Evolutionary conservation across 2,888 invertebrate genomes (phyloP), one percentile per base, ranked within the genome.

Genomic region (Acanthosepion lycidas): DNA sequence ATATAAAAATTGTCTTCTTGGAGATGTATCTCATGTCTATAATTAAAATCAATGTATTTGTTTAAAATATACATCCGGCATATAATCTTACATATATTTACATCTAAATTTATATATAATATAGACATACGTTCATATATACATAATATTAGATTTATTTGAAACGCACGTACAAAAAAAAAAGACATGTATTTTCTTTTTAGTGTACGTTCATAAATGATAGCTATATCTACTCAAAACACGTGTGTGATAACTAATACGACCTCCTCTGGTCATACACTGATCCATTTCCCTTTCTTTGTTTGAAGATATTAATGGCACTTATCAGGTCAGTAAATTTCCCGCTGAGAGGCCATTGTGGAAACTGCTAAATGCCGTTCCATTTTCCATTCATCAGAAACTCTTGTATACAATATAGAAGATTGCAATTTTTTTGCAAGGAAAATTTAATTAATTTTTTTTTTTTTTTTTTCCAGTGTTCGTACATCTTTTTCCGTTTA

Each of bases 311-410:
- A 78, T n/a, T 33, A 78, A 78, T 15, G 78, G 1, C 78, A 33
- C 78, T 78, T 78, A 78, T 78, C 78, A 33, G 78, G 78, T 78
- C 78, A 78, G 78, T 78, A n/a, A 78, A 78, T 78, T 78, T 33
- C n/a, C 78, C 12, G n/a, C n/a, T 78, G 78, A 23, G 78, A n/a
- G n/a, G 78, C 8, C 33, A 78, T 78, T 78, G 78, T 78, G 78
- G 78, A 33, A 78, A 9, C 78, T 78, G n/a, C 78, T 78, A 78
- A 78, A 78, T 23, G 78, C n/a, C 12, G 78, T 78, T 78, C 78
- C 78, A 78, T 78, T 78, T 78, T n/a, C 78, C 78, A 78, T 78
- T n/a, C 12, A 78, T 78, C 78, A 78, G n/a, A n/a, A 15, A 18
- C 33, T 78, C 15, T 33, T n/a, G 78, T 33, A 33, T 15, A 78